Conservation (phyloP, 1,140 invertebrate species). For the Papilio polyxenes region DNA sequence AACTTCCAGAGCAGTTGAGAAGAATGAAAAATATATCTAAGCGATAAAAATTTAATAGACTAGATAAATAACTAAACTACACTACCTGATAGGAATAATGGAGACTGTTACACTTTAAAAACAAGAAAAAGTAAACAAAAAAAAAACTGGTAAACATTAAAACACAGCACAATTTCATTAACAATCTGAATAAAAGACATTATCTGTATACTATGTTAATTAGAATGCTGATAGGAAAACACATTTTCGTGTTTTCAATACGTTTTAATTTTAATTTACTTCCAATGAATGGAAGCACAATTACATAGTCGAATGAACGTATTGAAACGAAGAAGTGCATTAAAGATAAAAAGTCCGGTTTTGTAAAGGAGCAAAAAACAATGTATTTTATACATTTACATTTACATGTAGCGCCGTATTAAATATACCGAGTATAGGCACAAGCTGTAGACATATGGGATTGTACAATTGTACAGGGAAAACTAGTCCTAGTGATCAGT, state of each 20-base stretch:
- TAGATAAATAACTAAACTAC: too few species aligned
- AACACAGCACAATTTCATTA: not conserved
- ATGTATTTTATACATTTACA: conserved; percentile 12
- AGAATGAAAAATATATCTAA: too few species aligned
- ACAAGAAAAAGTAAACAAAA: not conserved
- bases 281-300: conserved; percentile 24
- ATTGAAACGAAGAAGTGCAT: conserved; percentile 15
- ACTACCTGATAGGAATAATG: too few species aligned
- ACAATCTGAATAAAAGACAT: not conserved
- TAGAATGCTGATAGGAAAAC: conserved; percentile 4
- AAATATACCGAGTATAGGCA: not conserved
- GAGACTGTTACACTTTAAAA: not conserved
- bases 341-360: conserved; percentile 21
- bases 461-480: not conserved
- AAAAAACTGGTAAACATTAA: not conserved
- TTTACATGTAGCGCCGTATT: not conserved
- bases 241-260: not conserved
- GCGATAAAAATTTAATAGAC: too few species aligned
- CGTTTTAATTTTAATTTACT: conserved; percentile 9
- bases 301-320: conserved; percentile 21
- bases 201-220: conserved; percentile 5
- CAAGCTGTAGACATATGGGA: too few species aligned
- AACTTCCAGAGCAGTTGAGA: too few species aligned
- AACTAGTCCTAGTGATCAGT: not conserved
- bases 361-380: not conserved